Evolutionary conservation across 1,140 invertebrate species (phyloP), one percentile per base, ranked within the genome.

Genomic region (Scylla paramamosain): DNA sequence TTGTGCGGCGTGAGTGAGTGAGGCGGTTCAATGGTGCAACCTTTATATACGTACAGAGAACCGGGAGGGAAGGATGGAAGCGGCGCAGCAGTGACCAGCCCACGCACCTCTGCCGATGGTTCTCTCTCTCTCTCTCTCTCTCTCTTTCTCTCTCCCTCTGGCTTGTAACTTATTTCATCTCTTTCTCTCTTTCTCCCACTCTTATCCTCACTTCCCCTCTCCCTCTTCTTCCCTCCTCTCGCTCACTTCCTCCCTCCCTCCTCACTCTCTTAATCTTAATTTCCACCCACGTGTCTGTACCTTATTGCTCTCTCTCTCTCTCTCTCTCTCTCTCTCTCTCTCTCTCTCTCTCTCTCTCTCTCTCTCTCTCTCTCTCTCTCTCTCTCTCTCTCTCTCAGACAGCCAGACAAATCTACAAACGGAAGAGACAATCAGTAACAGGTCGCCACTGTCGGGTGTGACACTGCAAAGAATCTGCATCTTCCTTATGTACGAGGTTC

Each of bases 111-210:
- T 59, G 16, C 16, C 12, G 52, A 20, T 59, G 12, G 10, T 0
- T n/a, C 20, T 32, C 90, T 91, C 25, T 59, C 90, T 91, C 90
- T 28, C 52, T 67, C 52, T 28, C n/a, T 67, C 90, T 59, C 90
- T 91, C 90, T 59, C 90, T 52, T 59, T 14, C 46, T 48, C 46
- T 48, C 46, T 48, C 46, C 14, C 52, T 59, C 52, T 59, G 16
- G 10, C 52, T 20, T 59, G 12, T 59, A 39, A 39, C 52, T 59
- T 20, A 12, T 20, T 59, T 20, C 52, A 59, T 59, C 52, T 59
- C 52, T 59, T 20, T 59, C 52, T 59, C 2, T 59, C 88, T 7
- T 46, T 32, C 88, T 90, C 2, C 28, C 88, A 32, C n/a, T 25
- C 28, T 46, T 28, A 20, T 28, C 46, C 32, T 32, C 31, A 46